phyloP scores from a whole-genome alignment of 2,113 vertebrate genomes.

The Mustela nigripes region DNA sequence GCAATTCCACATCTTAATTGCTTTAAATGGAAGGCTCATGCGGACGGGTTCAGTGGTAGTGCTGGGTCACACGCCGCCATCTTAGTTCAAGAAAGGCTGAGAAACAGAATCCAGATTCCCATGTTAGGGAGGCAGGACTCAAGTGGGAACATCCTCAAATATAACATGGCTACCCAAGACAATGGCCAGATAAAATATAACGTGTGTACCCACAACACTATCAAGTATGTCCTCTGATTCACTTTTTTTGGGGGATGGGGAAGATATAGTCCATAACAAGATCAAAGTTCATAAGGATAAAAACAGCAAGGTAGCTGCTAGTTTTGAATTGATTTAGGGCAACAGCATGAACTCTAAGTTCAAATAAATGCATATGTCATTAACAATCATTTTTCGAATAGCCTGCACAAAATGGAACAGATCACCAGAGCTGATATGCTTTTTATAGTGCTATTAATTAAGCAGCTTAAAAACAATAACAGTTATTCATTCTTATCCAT shows the following conservation, averaged over 20 bases:
- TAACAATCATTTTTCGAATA: neutral
- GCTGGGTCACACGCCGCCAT: neutral
- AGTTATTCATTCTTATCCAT: neutral
- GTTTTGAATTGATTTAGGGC: neutral
- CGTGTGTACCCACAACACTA: neutral
- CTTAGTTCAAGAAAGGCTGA: neutral
- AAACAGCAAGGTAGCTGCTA: neutral
- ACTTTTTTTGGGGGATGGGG: neutral
- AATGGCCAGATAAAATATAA: neutral
- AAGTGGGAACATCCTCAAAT: neutral
- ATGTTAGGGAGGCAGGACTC: neutral
- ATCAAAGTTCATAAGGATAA: neutral
- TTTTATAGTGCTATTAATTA: neutral
- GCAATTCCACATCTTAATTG: neutral
- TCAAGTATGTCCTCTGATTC: neutral
- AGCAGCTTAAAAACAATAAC: neutral
- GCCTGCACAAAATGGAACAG: neutral
- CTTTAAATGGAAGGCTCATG: neutral
- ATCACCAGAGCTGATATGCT: neutral
- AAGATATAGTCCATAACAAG: neutral
- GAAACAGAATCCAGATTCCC: neutral
- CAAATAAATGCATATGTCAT: neutral
- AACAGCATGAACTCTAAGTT: neutral
- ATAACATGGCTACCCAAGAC: neutral
- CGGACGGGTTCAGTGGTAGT: neutral